phyloP scores from a whole-genome alignment of 2,797 vertebrate genomes.

The Notolabrus celidotus region DNA sequence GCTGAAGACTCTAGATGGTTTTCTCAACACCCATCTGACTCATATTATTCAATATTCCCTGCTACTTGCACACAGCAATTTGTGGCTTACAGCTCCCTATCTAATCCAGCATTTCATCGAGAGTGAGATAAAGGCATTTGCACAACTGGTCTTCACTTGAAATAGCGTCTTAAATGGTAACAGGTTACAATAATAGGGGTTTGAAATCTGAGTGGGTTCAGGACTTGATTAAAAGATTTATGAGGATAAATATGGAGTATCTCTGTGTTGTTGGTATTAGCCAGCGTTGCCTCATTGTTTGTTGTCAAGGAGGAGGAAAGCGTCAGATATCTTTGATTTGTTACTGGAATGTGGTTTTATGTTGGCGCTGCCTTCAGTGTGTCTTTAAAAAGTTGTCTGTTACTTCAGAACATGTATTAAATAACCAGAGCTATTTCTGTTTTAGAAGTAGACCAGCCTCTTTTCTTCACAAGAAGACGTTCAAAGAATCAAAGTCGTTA shows the following conservation, averaged over 20 bases:
- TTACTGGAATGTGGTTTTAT: slow-evolving; percentile 59
- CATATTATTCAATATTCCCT: slow-evolving; percentile 74
- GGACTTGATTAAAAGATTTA: slow-evolving; percentile 69
- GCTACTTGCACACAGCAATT: slow-evolving; percentile 66
- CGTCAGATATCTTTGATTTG: slow-evolving; percentile 44
- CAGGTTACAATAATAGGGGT: slow-evolving; percentile 37
- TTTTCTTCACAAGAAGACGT: slow-evolving; percentile 8
- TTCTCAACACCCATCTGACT: slow-evolving; percentile 82
- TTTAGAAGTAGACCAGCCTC: too few species aligned
- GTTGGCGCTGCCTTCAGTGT: slow-evolving; percentile 20
- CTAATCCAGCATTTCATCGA: slow-evolving; percentile 69
- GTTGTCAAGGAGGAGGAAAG: slow-evolving; percentile 68
- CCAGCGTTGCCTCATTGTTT: slow-evolving; percentile 67
- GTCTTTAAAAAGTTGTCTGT: slow-evolving; percentile 11
- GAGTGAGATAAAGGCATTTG: slow-evolving; percentile 70
- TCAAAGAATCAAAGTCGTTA: slow-evolving; percentile 1
- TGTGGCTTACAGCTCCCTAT: slow-evolving; percentile 67
- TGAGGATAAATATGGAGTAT: slow-evolving; percentile 54
- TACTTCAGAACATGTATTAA: slow-evolving; percentile 9
- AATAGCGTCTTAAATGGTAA: slow-evolving; percentile 45
- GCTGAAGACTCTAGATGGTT: slow-evolving; percentile 65
- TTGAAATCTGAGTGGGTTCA: slow-evolving; percentile 54
- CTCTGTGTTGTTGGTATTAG: slow-evolving; percentile 61
- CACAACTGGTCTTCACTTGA: slow-evolving; percentile 41
- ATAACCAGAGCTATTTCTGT: neutral